A percentile compares a stretch with the other conserved stretches of the same genome.
phyloP scores from a whole-genome alignment of 2,113 vertebrate species.

The Petrocephalus zakoni region DNA sequence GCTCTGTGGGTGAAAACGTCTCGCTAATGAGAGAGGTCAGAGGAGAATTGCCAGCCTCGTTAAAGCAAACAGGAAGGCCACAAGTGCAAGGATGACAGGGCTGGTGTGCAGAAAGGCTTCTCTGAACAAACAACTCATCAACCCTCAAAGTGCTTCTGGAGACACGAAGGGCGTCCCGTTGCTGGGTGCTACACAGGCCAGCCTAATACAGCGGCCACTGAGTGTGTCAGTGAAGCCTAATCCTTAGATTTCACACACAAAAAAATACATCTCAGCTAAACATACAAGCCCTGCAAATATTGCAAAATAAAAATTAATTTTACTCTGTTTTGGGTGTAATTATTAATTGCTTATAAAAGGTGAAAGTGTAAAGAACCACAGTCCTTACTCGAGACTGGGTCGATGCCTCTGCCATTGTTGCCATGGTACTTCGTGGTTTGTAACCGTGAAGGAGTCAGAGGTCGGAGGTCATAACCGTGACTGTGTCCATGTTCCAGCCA shows the following conservation, averaged over 20 bases:
- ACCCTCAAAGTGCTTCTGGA: neutral
- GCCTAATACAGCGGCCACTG: neutral
- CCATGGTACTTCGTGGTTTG: too few relatives aligned
- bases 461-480: neutral
- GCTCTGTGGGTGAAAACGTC: neutral
- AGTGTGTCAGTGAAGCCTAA: neutral
- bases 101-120: neutral
- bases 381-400: neutral
- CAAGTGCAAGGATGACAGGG: neutral
- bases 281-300: neutral
- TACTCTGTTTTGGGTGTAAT: neutral
- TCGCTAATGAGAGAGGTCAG: neutral
- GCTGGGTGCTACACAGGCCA: neutral
- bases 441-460: neutral
- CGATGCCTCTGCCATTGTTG: neutral
- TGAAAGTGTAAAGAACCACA: neutral
- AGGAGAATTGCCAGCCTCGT: neutral
- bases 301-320: neutral
- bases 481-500: neutral
- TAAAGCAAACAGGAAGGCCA: neutral
- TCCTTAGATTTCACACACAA: neutral
- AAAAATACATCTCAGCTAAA: neutral
- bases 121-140: neutral
- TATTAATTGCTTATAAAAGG: neutral
- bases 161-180: neutral